These are phyloP conservation scores for Tiphia femorata DNA, from an alignment of 2,888 invertebrate genomes.

Conservation along the genomic window DNA sequence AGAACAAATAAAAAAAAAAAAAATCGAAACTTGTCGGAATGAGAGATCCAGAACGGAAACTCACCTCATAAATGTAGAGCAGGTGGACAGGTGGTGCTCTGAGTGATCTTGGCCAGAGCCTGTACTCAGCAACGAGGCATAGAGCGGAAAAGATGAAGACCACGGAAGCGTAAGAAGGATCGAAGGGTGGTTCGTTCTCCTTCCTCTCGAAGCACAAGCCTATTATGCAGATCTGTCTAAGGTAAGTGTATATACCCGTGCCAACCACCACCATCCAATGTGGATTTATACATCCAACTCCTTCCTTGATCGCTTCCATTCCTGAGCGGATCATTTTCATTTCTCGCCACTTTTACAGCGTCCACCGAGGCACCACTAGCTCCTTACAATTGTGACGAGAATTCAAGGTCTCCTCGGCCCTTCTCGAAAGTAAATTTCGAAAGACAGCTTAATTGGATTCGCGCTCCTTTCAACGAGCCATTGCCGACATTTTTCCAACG, in stretches of 20 bases:
- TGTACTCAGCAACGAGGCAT: slow-evolving; percentile 64
- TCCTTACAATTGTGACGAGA: no score
- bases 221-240: slow-evolving; percentile 64
- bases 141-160: slow-evolving; percentile 62
- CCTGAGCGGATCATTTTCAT: no score
- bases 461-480: no score
- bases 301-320: slow-evolving; percentile 60
- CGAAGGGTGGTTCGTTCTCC: slow-evolving; percentile 45
- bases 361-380: no score
- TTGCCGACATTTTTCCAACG: no score
- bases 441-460: no score
- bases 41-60: not conserved
- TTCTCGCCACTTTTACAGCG: no score
- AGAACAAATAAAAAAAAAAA: not conserved
- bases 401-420: no score
- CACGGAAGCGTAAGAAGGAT: slow-evolving; percentile 60
- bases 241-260: slow-evolving; percentile 63
- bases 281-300: slow-evolving; percentile 52
- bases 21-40: not conserved
- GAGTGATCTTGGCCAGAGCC: slow-evolving; percentile 63
- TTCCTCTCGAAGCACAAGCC: slow-evolving; percentile 59
- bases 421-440: no score
- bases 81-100: slow-evolving; percentile 64
- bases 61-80: slow-evolving; percentile 63
- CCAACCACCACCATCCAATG: slow-evolving; percentile 62